Evolutionary conservation across 2,113 vertebrate genomes (phyloP), one percentile per base, ranked within the genome.

Genomic region (Monopterus albus): DNA sequence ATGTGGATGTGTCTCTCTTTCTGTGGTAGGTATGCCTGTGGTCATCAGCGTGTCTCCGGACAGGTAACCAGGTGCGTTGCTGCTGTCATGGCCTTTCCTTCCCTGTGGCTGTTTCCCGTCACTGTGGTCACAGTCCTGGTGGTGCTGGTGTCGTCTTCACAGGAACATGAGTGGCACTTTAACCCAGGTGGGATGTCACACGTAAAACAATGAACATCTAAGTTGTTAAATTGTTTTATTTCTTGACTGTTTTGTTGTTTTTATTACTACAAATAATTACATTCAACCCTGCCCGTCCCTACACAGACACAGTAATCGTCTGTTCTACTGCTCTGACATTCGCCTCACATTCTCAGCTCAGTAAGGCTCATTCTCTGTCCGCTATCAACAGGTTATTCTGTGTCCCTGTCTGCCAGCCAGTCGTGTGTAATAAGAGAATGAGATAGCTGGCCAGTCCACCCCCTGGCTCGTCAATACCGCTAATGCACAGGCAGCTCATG

Each of bases 91-190:
- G 88, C 82, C 72, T 85, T 50, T 55, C 85, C 66, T 67, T 76
- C 78, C 58, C 77, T 78, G 79, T 59, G 46, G 51, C 68, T 87
- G 72, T 82, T 90, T 59, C 70, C 73, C 42, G 72, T 83, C 56
- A 9, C 86, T n/a, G 53, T 91, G 50, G 31, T 86, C 58, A 46
- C 76, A 3, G 70, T 82, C 53, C 53, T 91, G 47, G 56, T 78
- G 51, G 76, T 45, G 5, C 73, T 84, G 75, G 75, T 66, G 66
- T 82, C 71, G 2, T 81, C 80, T 17, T 79, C 88, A 10, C 82
- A 88, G 63, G 88, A 93, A 20, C 75, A 91, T 0, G 92, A 94
- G 73, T 94, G 93, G 93, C 92, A 93, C 72, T 94, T 94, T 75
- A 90, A 93, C 74, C 75, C 93, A 77, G 90, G 93, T 94, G 87